Conservation (phyloP, 2,888 invertebrate genomes). For the Phengaris arion region DNA sequence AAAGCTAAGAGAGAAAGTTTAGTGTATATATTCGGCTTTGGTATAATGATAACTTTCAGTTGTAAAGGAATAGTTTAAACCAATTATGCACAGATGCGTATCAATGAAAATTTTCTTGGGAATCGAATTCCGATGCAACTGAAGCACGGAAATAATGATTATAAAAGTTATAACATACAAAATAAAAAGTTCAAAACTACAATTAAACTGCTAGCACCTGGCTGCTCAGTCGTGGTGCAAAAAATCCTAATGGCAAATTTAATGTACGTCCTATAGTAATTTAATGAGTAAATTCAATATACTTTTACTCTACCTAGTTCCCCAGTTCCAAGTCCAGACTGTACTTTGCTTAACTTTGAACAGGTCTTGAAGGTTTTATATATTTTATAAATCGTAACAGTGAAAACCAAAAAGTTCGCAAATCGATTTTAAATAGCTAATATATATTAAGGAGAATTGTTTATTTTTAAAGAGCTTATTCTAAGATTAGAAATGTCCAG, state of each 20-base stretch:
- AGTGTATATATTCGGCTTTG: neutral
- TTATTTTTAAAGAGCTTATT: constrained; percentile 19
- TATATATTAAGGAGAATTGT: constrained; percentile 10
- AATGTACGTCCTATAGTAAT: constrained; percentile 31
- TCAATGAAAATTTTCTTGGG: neutral
- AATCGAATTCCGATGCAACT: constrained; percentile 47
- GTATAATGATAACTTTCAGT: constrained; percentile 31
- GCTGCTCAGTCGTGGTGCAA: constrained; percentile 61
- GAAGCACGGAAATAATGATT: constrained; percentile 59
- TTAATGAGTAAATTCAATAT: neutral
- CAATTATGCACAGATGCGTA: neutral
- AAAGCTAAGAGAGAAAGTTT: neutral
- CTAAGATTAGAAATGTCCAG: constrained; percentile 5
- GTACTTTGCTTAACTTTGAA: neutral
- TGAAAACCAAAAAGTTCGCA: neutral
- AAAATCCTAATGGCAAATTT: constrained; percentile 40
- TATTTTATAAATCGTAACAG: neutral
- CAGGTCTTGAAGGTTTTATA: neutral
- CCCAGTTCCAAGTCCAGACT: neutral
- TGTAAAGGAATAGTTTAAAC: neutral
- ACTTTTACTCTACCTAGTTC: neutral
- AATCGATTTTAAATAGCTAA: neutral
- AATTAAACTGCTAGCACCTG: constrained; percentile 48
- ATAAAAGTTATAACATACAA: constrained; percentile 64
- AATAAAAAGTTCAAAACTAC: constrained; percentile 64